Evolutionary conservation across 2,888 invertebrate genomes (phyloP).

Genomic region (Caenorhabditis panamensis): DNA sequence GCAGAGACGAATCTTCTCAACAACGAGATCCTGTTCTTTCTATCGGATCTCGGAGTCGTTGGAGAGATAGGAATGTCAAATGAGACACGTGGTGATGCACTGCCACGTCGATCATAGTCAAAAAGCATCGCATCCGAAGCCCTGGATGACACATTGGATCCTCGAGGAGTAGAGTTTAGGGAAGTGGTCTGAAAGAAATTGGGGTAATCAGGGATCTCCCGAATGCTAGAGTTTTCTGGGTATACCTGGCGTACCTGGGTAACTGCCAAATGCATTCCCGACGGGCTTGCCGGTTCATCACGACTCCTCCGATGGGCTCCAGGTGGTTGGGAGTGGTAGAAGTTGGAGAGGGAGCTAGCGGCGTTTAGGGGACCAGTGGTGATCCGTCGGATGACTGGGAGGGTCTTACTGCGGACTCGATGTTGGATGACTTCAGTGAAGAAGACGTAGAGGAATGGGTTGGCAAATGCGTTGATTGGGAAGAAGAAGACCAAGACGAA

Average conservation of each 20-base stretch:
- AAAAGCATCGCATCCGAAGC: conserved; percentile 60
- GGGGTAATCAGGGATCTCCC: background rate
- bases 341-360: conserved; percentile 64
- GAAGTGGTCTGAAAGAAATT: conserved; percentile 68
- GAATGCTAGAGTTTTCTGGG: background rate
- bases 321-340: conserved; percentile 71
- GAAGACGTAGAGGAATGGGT: conserved; percentile 97
- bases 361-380: conserved; percentile 56
- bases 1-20: conserved; percentile 60
- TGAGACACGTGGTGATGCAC: conserved; percentile 69
- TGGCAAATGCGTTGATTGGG: conserved; percentile 96
- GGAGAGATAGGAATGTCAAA: conserved; percentile 63
- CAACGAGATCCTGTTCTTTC: conserved; percentile 43
- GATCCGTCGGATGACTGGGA: conserved; percentile 68
- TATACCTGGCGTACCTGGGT: conserved; percentile 62
- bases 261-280: conserved; percentile 49
- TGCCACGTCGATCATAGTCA: conserved; percentile 46
- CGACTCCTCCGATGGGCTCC: conserved; percentile 46
- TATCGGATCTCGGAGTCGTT: conserved; percentile 41
- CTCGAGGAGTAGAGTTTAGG: conserved; percentile 69
- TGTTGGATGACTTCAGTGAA: conserved; percentile 87
- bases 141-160: conserved; percentile 64
- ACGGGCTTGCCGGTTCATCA: conserved; percentile 34
- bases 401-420: conserved; percentile 67
- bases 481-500: conserved; percentile 93